Base-by-base conservation (phyloP, 2,888 invertebrate species). In the Nasonovia ribisnigri region DNA sequence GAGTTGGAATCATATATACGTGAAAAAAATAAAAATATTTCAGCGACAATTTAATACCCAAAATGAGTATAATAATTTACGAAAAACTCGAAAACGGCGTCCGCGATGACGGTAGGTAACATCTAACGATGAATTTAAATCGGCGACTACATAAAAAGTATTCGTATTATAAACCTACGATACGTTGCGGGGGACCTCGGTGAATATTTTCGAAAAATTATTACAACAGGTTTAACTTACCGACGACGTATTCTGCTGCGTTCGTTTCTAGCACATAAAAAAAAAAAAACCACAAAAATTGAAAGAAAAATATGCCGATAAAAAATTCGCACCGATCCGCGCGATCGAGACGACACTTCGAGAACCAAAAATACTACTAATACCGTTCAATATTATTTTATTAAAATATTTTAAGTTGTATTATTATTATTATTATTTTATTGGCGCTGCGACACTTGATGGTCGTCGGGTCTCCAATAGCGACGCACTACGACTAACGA, bases 171-270 rank as follows among this genome's bases (percentile, higher is more conserved):
- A 36, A 20, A 36, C 36, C 16, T 20, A 36, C 16, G 16, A 20
- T 67, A 36, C 20, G 6, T 20, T 8, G 46, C 46, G 46, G 11
- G 36, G 20, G 36, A 20, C 8, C 36, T 0, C 36, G 3, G 77
- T 42, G 36, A 77, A 77, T 42, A 77, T 77, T 77, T 77, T 36
- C 77, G 20, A 1, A 77, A 77, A 77, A 24, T 20, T 77, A 36
- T 77, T 36, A 77, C 36, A 67, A 67, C n/a, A 20, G 4, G 36
- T 26, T 57, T 2, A 29, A 91, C 91, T 91, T 84, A 91, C 91
- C 91, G 91, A 91, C 84, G 84, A 91, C 91, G 91, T 77, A 84
- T 51, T 29, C 42, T 29, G 36, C 54, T 84, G 42, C 4, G 29
- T 46, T 48, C 43, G 42, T 42, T 91, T 91, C 51, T 43, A 84